Evolutionary conservation across 2,888 invertebrate genomes (phyloP).

Genomic region (Lypha dubia): DNA sequence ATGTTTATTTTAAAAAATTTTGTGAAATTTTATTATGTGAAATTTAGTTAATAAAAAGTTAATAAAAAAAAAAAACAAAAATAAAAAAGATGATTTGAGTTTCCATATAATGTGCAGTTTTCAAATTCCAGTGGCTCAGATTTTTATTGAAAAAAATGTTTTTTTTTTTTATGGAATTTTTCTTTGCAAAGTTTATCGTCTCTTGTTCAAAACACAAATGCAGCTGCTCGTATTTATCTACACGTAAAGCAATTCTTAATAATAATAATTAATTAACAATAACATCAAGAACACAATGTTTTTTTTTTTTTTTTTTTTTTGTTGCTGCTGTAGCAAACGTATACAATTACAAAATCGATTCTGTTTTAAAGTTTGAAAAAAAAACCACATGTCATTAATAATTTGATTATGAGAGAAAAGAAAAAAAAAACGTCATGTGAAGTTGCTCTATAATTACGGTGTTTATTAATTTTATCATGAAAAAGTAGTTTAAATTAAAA

Average conservation of each 20-base stretch:
- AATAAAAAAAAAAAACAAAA: too few species aligned
- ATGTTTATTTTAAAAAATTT: neutral
- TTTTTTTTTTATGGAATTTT: neutral
- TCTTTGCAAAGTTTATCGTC: neutral
- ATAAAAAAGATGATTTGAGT: too few species aligned
- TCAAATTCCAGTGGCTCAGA: too few species aligned
- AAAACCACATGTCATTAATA: neutral
- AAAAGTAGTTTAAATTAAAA: too few species aligned
- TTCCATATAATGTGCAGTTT: too few species aligned
- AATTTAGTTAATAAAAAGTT: too few species aligned
- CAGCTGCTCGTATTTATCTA: neutral
- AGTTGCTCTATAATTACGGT: neutral
- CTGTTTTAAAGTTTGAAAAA: neutral
- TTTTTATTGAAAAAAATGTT: neutral
- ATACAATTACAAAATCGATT: neutral
- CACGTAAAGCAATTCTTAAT: constrained; percentile 1
- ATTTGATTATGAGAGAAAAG: neutral
- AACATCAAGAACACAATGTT: neutral
- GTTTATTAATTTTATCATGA: too few species aligned
- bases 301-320: neutral
- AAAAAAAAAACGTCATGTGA: neutral
- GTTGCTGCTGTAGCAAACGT: too few species aligned
- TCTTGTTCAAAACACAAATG: neutral
- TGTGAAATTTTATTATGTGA: neutral
- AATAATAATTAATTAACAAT: constrained; percentile 11